Base-by-base conservation (phyloP, 1,140 invertebrate genomes). In the Drosophila navojoa region DNA sequence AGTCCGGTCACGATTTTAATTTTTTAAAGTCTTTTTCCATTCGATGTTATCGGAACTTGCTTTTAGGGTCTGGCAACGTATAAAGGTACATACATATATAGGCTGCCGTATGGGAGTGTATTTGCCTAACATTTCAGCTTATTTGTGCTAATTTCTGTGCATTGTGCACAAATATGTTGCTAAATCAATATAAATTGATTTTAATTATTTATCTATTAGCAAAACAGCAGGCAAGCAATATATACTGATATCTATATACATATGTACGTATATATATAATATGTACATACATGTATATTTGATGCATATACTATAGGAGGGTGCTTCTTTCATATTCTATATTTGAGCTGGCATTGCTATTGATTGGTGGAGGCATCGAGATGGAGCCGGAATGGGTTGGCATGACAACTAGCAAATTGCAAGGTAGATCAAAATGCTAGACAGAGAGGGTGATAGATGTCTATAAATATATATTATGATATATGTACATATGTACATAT, bases 151-250 rank as follows among this genome's bases (percentile, higher is more conserved):
- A 89, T 84, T 89, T 89, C 54, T 70, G 25, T 25, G 40, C 25
- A 59, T 54, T 71, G 61, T 71, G 68, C 53, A 57, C 66, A 74
- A 63, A 62, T 81, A 74, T 87, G 64, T 81, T 76, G 79, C 82
- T 79, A 84, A 87, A 87, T 87, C 84, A 79, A 89, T 87, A 89
- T 89, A 89, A 89, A 89, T 89, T 89, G 84, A 89, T 90, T 89
- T 89, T 89, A 89, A 89, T 89, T 89, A 89, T 89, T 89, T 89
- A 80, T 84, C 84, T 89, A 89, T 89, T 89, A 89, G 79, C 81
- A 54, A 81, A 79, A 57, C 72, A 82, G 72, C 74, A 54, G 76
- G 67, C 76, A 59, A 64, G 68, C 80, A 76, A 82, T 81, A 63
- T 52, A 32, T 55, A 22, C 19, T n/a, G 25, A 38, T 1, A 16